Percentiles rank a stretch among this genome's conserved stretches.
These are phyloP conservation scores for Tenthredo mesomela DNA, from an alignment of 2,888 invertebrate species.

Conservation along the genomic window DNA sequence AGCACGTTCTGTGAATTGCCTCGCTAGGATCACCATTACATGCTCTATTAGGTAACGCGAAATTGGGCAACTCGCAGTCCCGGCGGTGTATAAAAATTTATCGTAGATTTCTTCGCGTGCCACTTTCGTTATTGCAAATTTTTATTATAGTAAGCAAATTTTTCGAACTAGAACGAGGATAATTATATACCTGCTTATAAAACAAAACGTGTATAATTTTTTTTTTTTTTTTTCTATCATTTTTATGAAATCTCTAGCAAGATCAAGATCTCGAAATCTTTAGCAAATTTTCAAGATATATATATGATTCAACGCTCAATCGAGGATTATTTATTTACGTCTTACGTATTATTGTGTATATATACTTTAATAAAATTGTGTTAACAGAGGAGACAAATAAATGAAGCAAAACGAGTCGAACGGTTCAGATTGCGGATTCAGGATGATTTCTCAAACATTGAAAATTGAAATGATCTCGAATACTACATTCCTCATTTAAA, in stretches of 20 bases:
- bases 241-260: neutral
- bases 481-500: neutral
- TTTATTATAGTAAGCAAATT: conserved; percentile 29
- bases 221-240: too few species aligned
- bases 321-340: neutral
- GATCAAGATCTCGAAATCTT: neutral
- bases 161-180: conserved; percentile 41
- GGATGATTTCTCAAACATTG: conserved; percentile 23
- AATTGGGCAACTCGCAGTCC: conserved; percentile 32
- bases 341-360: neutral
- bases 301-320: neutral
- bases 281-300: neutral
- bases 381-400: conserved; percentile 11
- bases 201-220: neutral
- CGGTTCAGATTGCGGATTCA: conserved; percentile 25
- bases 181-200: neutral
- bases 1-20: conserved; percentile 33
- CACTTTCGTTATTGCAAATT: conserved; percentile 45
- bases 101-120: conserved; percentile 39
- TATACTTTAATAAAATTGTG: neutral
- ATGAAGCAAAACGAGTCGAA: conserved; percentile 32
- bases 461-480: conserved; percentile 17
- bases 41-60: conserved; percentile 45
- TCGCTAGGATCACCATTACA: conserved; percentile 27
- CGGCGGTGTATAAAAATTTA: neutral